Evolutionary conservation across 2,888 invertebrate species (phyloP).

Genomic region (Timandra comae): DNA sequence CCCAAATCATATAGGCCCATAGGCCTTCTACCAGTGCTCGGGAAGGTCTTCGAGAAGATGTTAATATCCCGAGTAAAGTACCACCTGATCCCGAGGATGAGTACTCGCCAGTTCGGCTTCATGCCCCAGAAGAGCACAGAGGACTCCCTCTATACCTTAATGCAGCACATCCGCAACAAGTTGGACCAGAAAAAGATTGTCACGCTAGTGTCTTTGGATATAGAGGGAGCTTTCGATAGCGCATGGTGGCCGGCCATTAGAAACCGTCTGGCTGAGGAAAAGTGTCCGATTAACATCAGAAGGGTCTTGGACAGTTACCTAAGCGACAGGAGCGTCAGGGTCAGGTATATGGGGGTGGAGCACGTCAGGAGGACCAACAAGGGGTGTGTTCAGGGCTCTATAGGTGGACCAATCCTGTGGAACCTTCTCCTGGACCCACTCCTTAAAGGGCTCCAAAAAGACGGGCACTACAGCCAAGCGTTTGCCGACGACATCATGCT

Average conservation of each 20-base stretch:
- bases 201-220: slow-evolving; percentile 6
- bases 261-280: slow-evolving; percentile 6
- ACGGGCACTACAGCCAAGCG: slow-evolving; percentile 7
- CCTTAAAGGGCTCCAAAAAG: neutral
- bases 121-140: neutral
- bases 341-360: neutral
- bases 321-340: neutral
- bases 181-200: neutral
- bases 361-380: neutral
- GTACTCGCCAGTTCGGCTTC: neutral
- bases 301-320: slow-evolving; percentile 8
- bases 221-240: slow-evolving; percentile 13
- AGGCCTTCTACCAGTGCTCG: slow-evolving; percentile 18
- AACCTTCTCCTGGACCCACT: slow-evolving; percentile 16
- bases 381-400: slow-evolving; percentile 9
- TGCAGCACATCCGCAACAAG: neutral
- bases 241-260: slow-evolving; percentile 9
- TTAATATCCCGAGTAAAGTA: neutral
- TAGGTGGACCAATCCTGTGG: slow-evolving; percentile 15
- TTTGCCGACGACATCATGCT: slow-evolving; percentile 12
- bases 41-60: slow-evolving; percentile 9
- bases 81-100: neutral
- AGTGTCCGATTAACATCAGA: slow-evolving; percentile 2
- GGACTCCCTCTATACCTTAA: slow-evolving; percentile 2
- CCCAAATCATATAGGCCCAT: slow-evolving; percentile 20